A percentile compares a stretch with the other conserved stretches of the same genome.
Evolutionary conservation across 2,113 vertebrate genomes (phyloP).

Genomic region (Motacilla alba): DNA sequence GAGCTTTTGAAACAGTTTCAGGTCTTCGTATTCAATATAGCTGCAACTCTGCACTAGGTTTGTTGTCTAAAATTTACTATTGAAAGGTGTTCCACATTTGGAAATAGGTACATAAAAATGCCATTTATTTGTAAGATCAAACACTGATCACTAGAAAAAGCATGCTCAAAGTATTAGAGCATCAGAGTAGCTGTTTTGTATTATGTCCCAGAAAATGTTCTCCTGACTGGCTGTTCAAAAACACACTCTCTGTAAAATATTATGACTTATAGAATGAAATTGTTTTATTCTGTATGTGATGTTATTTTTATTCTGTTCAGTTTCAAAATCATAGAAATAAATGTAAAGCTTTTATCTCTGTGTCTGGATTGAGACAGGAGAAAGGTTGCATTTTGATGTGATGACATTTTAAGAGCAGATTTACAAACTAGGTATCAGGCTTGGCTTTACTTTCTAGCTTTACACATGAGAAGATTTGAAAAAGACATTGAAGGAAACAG

Average conservation of each 20-base stretch:
- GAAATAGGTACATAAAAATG: not conserved
- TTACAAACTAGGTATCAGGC: not conserved
- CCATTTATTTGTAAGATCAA: conserved; percentile 2
- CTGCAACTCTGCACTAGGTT: not conserved
- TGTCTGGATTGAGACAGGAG: not conserved
- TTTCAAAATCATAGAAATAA: not conserved
- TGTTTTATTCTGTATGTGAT: not conserved
- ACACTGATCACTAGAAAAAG: not conserved
- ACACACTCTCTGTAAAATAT: not conserved
- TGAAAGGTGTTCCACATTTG: not conserved
- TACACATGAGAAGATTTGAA: not conserved
- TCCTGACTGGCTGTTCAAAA: not conserved
- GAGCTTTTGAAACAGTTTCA: not conserved
- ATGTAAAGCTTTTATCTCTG: not conserved
- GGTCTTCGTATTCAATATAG: not conserved
- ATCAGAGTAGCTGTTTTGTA: not conserved
- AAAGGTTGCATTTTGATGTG: not conserved
- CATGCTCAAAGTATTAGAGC: not conserved
- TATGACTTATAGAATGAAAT: not conserved
- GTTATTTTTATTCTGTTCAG: not conserved
- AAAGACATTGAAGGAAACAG: not conserved
- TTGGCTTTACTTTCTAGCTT: not conserved
- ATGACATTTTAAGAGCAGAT: not conserved
- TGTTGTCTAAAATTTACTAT: not conserved
- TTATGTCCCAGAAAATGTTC: not conserved